A percentile compares a stretch with the other conserved stretches of the same genome.
Conservation (phyloP, 2,113 vertebrate genomes). For the Nycticryphes semicollaris region DNA sequence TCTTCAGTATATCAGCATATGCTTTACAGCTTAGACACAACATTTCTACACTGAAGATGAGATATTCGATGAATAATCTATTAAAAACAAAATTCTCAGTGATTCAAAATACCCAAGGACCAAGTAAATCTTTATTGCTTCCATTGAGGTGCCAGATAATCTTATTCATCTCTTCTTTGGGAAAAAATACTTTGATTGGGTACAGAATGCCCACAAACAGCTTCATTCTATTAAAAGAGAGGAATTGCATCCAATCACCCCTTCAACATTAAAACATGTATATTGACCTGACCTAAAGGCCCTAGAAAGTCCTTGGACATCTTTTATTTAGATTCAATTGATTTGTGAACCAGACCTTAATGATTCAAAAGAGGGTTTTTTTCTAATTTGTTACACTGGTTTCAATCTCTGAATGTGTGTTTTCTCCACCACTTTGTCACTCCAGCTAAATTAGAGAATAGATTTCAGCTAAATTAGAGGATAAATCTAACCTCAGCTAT, state of each 20-base stretch:
- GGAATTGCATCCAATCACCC: background rate
- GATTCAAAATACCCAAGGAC: background rate
- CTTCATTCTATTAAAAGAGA: background rate
- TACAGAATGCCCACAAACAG: background rate
- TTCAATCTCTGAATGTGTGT: background rate
- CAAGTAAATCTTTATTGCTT: background rate
- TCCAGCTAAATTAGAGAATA: background rate
- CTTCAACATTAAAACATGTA: background rate
- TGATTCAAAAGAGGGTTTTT: background rate
- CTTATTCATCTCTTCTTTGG: background rate
- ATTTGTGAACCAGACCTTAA: background rate
- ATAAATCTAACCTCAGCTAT: background rate
- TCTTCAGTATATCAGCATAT: background rate
- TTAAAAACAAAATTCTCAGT: background rate
- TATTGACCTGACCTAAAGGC: background rate
- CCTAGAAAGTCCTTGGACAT: background rate
- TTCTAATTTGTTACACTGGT: background rate
- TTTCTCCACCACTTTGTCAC: background rate
- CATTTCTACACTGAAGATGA: background rate
- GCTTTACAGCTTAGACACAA: background rate
- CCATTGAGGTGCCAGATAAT: background rate
- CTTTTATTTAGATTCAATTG: background rate
- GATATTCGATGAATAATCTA: background rate
- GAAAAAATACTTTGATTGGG: background rate
- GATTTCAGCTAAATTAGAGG: background rate